Conservation (phyloP, 2,888 invertebrate species). For the Pristionchus fissidentatus region DNA sequence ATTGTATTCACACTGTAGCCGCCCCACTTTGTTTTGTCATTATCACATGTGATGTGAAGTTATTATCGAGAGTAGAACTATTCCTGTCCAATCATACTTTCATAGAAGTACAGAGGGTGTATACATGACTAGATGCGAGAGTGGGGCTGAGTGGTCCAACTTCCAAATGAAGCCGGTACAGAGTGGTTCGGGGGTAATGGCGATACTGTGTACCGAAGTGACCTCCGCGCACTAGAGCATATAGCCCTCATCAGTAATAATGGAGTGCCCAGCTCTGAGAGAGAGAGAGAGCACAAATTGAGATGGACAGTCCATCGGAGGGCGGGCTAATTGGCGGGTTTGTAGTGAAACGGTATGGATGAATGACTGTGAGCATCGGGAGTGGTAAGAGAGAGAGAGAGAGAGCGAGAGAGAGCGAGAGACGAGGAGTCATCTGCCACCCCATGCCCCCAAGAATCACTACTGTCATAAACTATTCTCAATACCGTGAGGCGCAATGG, state of each 20-base stretch:
- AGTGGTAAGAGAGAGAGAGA: no score
- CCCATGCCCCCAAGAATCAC: no score
- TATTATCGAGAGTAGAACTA: not conserved
- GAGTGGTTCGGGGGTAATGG: conserved; percentile 6
- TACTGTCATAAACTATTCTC: no score
- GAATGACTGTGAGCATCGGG: conserved; percentile 41
- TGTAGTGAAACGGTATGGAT: conserved; percentile 33
- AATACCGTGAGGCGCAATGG: no score
- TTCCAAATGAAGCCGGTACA: not conserved
- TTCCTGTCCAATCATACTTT: no score
- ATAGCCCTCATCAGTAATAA: conserved; percentile 30
- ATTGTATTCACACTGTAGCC: not conserved
- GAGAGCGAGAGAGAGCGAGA: no score
- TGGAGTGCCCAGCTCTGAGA: not conserved
- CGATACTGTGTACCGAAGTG: conserved; percentile 4
- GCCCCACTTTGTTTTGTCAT: not conserved
- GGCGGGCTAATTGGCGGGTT: conserved; percentile 28
- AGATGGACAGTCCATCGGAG: not conserved
- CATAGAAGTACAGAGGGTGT: no score
- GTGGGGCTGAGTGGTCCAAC: no score
- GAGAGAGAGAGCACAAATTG: conserved; percentile 4
- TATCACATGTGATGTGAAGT: not conserved
- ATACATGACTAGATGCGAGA: not conserved
- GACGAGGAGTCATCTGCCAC: no score
- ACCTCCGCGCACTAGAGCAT: conserved; percentile 3